A percentile compares a stretch with the other conserved stretches of the same genome.
phyloP scores from a whole-genome alignment of 1,140 invertebrate genomes.

The Neotoxoptera formosana region DNA sequence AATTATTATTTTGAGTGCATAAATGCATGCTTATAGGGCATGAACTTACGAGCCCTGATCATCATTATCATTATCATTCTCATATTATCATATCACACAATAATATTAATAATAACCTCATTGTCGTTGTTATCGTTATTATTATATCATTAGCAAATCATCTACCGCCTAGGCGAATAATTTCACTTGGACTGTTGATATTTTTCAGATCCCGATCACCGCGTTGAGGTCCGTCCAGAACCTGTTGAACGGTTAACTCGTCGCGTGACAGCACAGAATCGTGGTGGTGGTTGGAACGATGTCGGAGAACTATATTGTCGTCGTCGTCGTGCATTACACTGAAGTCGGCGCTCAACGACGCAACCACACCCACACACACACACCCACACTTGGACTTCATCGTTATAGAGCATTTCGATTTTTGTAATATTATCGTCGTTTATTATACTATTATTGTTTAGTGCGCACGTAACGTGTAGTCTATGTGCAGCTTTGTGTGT shows the following conservation, averaged over 20 bases:
- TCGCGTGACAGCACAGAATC: neutral
- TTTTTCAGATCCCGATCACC: conserved; percentile 55
- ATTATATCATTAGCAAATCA: neutral
- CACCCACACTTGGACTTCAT: neutral
- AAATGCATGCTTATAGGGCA: no score
- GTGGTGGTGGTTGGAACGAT: neutral
- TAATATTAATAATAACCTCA: neutral
- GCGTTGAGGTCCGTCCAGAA: conserved; percentile 57
- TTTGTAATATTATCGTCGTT: neutral
- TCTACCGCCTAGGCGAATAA: neutral
- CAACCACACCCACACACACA: neutral
- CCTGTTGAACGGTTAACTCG: conserved; percentile 56
- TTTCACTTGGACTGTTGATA: neutral
- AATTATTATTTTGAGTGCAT: no score
- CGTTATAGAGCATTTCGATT: neutral
- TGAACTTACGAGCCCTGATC: no score
- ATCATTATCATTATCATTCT: no score
- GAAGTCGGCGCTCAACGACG: neutral
- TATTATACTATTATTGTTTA: no score
- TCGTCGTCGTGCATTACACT: neutral
- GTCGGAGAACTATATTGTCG: neutral
- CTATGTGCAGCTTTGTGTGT: neutral
- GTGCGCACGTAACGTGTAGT: neutral
- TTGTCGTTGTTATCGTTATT: neutral
- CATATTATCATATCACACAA: neutral